Evolutionary conservation across 2,888 invertebrate genomes (phyloP).

Genomic region (Clusia tigrina): DNA sequence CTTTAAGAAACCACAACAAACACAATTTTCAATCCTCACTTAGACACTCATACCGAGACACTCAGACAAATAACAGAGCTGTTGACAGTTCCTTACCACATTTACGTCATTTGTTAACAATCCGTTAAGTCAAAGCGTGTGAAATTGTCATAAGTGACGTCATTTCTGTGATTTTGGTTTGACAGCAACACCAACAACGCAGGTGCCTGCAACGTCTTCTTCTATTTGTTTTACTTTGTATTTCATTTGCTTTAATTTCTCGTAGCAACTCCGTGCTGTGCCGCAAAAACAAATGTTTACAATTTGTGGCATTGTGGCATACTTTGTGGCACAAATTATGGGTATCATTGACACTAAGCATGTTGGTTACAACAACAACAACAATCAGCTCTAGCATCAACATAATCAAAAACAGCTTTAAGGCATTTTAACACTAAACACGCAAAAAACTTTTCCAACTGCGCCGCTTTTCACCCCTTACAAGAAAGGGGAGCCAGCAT

Average conservation of each 20-base stretch:
- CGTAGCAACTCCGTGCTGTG: background rate
- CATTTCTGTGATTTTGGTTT: background rate
- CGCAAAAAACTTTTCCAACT: background rate
- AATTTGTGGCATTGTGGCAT: constrained; percentile 33
- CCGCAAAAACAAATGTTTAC: constrained; percentile 29
- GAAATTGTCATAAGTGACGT: background rate
- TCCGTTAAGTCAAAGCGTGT: background rate
- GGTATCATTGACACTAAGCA: background rate
- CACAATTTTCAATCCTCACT: background rate
- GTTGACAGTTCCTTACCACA: background rate
- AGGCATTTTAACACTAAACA: constrained; percentile 12
- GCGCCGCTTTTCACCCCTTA: background rate
- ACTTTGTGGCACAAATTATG: constrained; percentile 19
- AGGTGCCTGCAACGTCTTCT: constrained; percentile 2
- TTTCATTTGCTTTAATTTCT: constrained; percentile 10
- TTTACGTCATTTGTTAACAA: constrained; percentile 1
- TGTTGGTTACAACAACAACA: constrained; percentile 9
- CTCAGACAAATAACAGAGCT: no score
- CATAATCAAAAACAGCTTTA: constrained; percentile 21
- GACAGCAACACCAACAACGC: constrained; percentile 1
- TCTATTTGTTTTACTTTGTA: constrained; percentile 9
- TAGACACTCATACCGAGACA: no score
- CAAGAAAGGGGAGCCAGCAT: constrained; percentile 38
- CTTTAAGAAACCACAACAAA: no score
- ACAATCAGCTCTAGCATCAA: background rate